Base-by-base conservation (phyloP, 2,888 invertebrate species). In the Capitulum mitella region DNA sequence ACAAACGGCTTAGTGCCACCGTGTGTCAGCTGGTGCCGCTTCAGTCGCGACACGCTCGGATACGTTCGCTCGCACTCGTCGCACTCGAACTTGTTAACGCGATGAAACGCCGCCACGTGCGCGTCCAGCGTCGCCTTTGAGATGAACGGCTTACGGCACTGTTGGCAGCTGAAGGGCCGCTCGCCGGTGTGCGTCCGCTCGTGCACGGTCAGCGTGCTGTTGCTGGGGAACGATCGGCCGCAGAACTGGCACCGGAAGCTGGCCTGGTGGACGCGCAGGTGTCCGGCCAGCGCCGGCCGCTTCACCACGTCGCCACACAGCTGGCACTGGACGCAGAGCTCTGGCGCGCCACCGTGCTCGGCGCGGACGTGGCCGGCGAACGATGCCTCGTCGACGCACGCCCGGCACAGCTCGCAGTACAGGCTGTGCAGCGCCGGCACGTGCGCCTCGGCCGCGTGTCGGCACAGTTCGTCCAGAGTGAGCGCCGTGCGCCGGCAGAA, bases 121-220 rank as follows among this genome's bases (percentile, higher is more conserved):
- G 76, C 46, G 29, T 48, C 46, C 43, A 43, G 48, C 16, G 76
- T 48, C 29, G 43, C 46, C 29, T 48, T 43, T 16, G 76, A 76
- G 16, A 48, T 46, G 76, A 16, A 76, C 32, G 46, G 12, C 29
- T 46, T n/a, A 3, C 29, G 46, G 29, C 79, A 79, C 16, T 61
- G 32, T 3, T 22, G 8, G 61, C 80, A 80, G n/a, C 46, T 16
- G 61, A 46, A 80, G 10, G 80, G 80, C 77, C 77, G 78, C 58
- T 80, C 80, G 43, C 78, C 80, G 19, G 80, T 78, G 78, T 80
- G 80, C 29, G 61, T 75, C 29, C 77, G 51, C 43, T 54, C 54
- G 77, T 80, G 80, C 14, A 78, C 32, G 3, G 40, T n/a, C 37
- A 80, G 61, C 48, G 48, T 64, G 78, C 43, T 34, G 22, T 16